Base-by-base conservation (phyloP, 2,888 invertebrate species). In the Polietes domitor region DNA sequence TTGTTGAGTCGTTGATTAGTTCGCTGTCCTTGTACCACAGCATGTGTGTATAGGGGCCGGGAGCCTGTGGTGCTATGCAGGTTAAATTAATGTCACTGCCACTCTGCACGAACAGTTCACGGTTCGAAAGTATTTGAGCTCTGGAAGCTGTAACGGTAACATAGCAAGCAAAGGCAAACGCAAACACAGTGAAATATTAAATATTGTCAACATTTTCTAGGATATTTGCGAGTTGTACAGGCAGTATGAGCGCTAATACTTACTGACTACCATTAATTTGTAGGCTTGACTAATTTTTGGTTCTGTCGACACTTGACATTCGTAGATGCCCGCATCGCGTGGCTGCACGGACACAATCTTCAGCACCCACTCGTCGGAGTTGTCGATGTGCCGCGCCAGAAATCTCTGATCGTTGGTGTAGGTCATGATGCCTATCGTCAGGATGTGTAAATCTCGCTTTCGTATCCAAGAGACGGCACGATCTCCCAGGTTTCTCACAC, bases 1-100 rank as follows among this genome's bases (percentile, higher is more conserved):
- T 94, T 85, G 94, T 96, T 26, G 96, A 96, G 92, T 97, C 97
- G 93, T 97, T 97, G 86, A 97, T 96, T 87, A 97, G 94, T 87
- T 96, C 94, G 21, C 94, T 94, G 58, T 96, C 97, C 89, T 97
- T 97, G 93, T 96, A 96, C 97, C 97, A 97, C 89, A 96, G 94
- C 89, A 97, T 96, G 87, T 96, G 96, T 83, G 94, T 94, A 82
- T 95, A 95, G 26, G 94, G 94, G 58, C 93, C 93, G 58, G 94
- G 94, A 86, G 95, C 94, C 93, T 97, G 95, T 89, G 96, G 94
- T 85, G 96, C 96, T 90, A 96, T 94, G 93, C 97, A 97, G 89
- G 97, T 97, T 92, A 97, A 94, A 94, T 97, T 97, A 93, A 97
- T 97, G 94, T 97, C 97, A 90, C 96, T 97, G 88, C 97, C 97